Base-by-base conservation (phyloP, 2,888 invertebrate genomes). In the Lacanobia oleracea region DNA sequence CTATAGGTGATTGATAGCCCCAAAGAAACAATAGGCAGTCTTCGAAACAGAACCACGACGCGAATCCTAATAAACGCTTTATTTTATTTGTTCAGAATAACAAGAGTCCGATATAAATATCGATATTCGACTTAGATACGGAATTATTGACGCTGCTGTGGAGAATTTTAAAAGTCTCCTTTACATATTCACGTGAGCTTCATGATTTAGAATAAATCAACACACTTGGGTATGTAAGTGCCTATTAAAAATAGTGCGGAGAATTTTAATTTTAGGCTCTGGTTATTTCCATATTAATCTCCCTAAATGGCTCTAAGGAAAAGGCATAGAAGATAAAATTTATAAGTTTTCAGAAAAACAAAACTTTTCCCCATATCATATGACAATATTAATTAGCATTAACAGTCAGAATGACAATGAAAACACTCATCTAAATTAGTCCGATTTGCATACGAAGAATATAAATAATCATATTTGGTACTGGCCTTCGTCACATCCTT, bases 31-130 rank as follows among this genome's bases (percentile, higher is more conserved):
- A 96, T 96, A 93, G 96, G 92, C 93, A 92, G 90, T 93, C 90
- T 86, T 86, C 86, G 89, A 90, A 90, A 91, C 91, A 89, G 90
- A 92, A 90, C 91, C 90, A 92, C 93, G 93, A 91, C 92, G 94
- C 94, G 95, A 96, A 94, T 95, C 92, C 93, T 95, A 96, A 96
- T 95, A 95, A 94, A 94, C 93, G 94, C 93, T 94, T 95, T 94
- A 93, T 95, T 95, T 96, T 95, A 94, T 95, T 96, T 95, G 92
- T 92, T 88, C 86, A 87, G 92, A 91, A 94, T 93, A 94, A 94
- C 93, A 93, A 93, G 93, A 91, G 90, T 88, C 90, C 40, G 92
- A 92, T 93, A 93, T 94, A 94, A 92, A 94, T 91, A 92, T 93
- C 90, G 92, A 92, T 93, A 94, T 93, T 86, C 93, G 92, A 90